Conservation (phyloP, 1,140 invertebrate genomes). For the Heliothis virescens region DNA sequence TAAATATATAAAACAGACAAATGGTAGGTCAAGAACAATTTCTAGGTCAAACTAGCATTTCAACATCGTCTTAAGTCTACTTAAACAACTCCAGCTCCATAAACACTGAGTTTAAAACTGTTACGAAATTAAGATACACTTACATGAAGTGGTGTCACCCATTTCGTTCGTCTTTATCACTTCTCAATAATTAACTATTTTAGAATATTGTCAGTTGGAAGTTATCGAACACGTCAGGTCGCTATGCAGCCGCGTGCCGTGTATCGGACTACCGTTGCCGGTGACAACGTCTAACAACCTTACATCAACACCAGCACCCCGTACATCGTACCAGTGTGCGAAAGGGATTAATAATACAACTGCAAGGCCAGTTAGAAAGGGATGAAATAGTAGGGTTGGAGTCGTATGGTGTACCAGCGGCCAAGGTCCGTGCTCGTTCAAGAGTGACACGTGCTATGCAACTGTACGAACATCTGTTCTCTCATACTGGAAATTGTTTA, state of each 20-base stretch:
- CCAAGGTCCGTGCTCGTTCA: constrained; percentile 76
- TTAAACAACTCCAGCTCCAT: constrained; percentile 22
- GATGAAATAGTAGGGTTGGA: constrained; percentile 68
- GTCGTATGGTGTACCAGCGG: constrained; percentile 64
- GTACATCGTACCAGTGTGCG: constrained; percentile 61
- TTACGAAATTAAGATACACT: constrained; percentile 44
- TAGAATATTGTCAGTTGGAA: constrained; percentile 66
- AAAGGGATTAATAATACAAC: constrained; percentile 69
- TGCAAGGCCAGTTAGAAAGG: constrained; percentile 55
- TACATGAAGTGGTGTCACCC: constrained; percentile 46
- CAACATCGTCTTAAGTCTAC: constrained; percentile 1
- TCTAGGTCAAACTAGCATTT: constrained; percentile 50
- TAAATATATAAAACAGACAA: neutral
- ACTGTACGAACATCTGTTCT: constrained; percentile 78
- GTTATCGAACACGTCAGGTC: constrained; percentile 66
- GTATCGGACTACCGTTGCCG: constrained; percentile 81
- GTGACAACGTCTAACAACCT: constrained; percentile 82
- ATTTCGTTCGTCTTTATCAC: constrained; percentile 43
- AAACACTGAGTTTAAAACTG: neutral
- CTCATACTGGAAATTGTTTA: constrained; percentile 8
- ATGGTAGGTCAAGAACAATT: constrained; percentile 51
- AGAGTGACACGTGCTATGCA: constrained; percentile 73
- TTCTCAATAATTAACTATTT: constrained; percentile 49
- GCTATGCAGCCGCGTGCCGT: constrained; percentile 63
- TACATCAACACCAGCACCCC: constrained; percentile 73